phyloP scores from a whole-genome alignment of 2,113 vertebrate species.

The Haemorhous mexicanus region DNA sequence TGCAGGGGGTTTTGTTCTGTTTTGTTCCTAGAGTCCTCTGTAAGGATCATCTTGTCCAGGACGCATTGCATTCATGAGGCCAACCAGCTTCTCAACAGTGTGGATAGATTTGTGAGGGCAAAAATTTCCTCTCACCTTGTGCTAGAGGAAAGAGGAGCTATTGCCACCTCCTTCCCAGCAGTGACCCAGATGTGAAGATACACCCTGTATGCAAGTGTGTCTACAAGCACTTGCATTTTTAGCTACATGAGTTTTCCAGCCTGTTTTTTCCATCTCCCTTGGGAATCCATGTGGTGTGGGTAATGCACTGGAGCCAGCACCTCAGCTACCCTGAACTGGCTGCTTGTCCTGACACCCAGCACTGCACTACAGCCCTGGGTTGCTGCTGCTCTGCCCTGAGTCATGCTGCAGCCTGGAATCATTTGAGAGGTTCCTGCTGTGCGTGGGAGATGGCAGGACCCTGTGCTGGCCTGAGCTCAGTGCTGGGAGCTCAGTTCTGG shows the following conservation, averaged over 20 bases:
- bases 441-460: accelerated
- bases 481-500: background rate
- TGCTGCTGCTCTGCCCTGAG: background rate
- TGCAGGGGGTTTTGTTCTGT: background rate
- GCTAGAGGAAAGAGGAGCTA: background rate
- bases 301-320: background rate
- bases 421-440: background rate
- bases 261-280: background rate
- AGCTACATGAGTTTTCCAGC: background rate
- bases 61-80: background rate
- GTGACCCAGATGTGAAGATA: background rate
- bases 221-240: background rate
- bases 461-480: background rate
- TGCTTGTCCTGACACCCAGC: background rate
- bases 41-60: background rate
- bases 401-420: background rate
- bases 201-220: background rate
- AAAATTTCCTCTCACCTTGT: background rate
- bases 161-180: background rate
- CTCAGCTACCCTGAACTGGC: background rate
- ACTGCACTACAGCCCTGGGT: accelerated
- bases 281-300: accelerated
- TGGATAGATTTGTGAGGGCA: background rate
- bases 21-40: background rate
- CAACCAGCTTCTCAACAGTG: background rate